Evolutionary conservation across 2,888 invertebrate species (phyloP).

Genomic region (Parasteatoda lunata): DNA sequence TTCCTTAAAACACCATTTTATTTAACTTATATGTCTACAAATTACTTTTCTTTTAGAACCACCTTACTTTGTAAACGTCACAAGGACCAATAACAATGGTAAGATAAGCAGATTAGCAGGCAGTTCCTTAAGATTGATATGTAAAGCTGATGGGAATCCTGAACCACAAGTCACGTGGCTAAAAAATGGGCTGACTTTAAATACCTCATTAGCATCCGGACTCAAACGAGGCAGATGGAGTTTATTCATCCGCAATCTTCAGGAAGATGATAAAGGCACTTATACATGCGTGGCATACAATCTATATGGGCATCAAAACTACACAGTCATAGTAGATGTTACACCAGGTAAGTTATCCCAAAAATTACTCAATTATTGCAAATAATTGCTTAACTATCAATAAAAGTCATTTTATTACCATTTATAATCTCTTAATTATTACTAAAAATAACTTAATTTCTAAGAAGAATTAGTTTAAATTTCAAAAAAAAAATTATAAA

Average conservation of each 20-base stretch:
- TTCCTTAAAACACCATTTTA: background rate
- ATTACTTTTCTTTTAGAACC: constrained; percentile 10
- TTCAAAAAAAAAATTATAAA: too few species aligned
- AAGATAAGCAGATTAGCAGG: constrained; percentile 51
- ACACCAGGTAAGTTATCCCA: constrained; percentile 55
- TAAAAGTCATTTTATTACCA: too few species aligned
- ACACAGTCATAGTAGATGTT: constrained; percentile 42
- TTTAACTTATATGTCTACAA: background rate
- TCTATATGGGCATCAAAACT: constrained; percentile 48
- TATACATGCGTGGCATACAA: constrained; percentile 67
- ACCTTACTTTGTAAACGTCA: constrained; percentile 39
- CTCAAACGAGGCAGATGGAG: constrained; percentile 49
- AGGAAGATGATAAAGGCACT: constrained; percentile 61
- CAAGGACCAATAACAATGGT: constrained; percentile 22
- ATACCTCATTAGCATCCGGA: constrained; percentile 31
- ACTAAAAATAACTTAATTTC: too few species aligned
- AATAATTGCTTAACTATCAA: too few species aligned
- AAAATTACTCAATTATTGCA: background rate
- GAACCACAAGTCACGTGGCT: constrained; percentile 69
- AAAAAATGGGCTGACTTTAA: constrained; percentile 64
- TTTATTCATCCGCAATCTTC: constrained; percentile 59
- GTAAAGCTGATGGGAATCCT: constrained; percentile 68
- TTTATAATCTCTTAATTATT: too few species aligned
- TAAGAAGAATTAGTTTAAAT: too few species aligned
- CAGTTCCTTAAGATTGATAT: constrained; percentile 66